Percentiles rank a stretch among this genome's conserved stretches.
Conservation (phyloP, 2,797 vertebrate species). For the Anolis apletophallus region DNA sequence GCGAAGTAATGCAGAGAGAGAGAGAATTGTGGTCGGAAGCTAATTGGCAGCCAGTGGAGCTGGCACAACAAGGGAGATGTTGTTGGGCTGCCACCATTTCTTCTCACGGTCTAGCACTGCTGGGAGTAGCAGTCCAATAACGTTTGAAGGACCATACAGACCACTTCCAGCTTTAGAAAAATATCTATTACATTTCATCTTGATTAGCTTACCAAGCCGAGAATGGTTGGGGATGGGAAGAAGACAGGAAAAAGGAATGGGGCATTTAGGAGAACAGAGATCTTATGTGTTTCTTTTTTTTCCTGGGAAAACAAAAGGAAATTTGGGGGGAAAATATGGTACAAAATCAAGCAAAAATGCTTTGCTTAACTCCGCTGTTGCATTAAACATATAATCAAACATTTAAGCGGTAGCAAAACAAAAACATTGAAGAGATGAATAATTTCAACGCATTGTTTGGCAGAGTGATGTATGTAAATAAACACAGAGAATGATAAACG, state of each 20-base stretch:
- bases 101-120: no score
- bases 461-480: neutral
- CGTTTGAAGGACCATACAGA: no score
- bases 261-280: neutral
- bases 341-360: neutral
- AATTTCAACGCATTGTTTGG: neutral
- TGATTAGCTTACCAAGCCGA: neutral
- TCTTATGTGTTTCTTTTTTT: neutral
- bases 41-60: no score
- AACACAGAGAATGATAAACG: neutral
- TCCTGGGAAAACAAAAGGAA: neutral
- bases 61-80: no score
- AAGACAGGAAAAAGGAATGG: neutral
- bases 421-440: neutral
- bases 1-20: no score
- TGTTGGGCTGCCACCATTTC: no score
- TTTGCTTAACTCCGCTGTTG: neutral
- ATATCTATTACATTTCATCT: neutral
- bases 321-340: no score
- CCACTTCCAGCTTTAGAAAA: neutral
- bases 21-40: no score
- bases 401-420: neutral
- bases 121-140: no score
- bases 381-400: neutral
- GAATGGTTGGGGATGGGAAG: neutral